Evolutionary conservation across 2,113 vertebrate genomes (phyloP), one percentile per base, ranked within the genome.

Genomic region (Gadus macrocephalus): DNA sequence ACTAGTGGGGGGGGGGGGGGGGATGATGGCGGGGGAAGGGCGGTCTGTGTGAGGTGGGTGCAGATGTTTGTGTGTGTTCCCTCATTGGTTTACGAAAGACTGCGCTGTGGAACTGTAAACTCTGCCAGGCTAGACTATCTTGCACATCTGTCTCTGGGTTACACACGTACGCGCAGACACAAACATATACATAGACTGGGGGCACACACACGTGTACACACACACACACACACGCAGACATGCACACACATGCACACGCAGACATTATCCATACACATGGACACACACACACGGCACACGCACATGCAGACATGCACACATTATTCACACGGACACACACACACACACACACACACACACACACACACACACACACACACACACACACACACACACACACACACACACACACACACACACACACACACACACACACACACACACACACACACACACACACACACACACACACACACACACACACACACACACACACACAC

Each of bases 41-140:
- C 4, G 15, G 75, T 70, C 66, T 76, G 62, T 80, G 79, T 78
- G 71, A 75, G 76, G 74, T 73, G 78, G 73, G 62, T 63, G 68
- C 60, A 53, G 42, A 28, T 83, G 78, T 85, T 81, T 83, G 66
- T 85, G 80, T 85, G 83, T 81, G 66, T 85, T 86, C 74, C 62
- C 68, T 28, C 53, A 20, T 60, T 70, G 9, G 79, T 86, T 85
- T 84, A 80, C 72, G 6, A 80, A 77, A 83, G 74, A 68, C 74
- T 65, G 64, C 55, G 66, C 76, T 80, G 64, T 75, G 84, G 63
- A 20, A 62, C 75, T 76, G 76, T 78, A 78, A 78, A 86, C 78
- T 62, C 60, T 78, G 79, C 78, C 73, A 71, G 65, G 66, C 49
- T 64, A 27, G 67, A 67, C 69, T 78, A 76, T 77, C 69, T 53